Evolutionary conservation across 2,888 invertebrate species (phyloP).

Genomic region (Metopia argyrocephala): DNA sequence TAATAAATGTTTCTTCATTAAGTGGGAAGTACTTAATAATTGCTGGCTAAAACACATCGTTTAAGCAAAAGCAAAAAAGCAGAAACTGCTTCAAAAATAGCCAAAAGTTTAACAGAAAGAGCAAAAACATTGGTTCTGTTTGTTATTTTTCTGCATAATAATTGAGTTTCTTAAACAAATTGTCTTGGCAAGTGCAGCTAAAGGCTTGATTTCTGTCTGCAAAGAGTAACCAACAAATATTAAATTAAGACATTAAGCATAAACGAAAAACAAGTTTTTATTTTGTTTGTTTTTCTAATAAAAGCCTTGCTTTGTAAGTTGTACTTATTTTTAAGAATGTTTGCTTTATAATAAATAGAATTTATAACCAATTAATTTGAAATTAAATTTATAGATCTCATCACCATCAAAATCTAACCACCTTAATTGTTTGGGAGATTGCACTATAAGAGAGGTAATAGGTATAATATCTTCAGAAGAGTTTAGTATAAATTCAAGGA

Average conservation of each 20-base stretch:
- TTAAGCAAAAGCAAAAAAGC: not conserved
- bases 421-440: too few relatives aligned
- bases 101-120: not conserved
- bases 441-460: too few relatives aligned
- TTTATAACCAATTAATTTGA: too few relatives aligned
- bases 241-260: slow-evolving; percentile 50
- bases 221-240: not conserved
- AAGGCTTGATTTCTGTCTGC: slow-evolving; percentile 29
- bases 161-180: slow-evolving; percentile 45
- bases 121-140: not conserved
- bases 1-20: slow-evolving; percentile 58
- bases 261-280: too few relatives aligned
- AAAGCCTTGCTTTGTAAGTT: too few relatives aligned
- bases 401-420: too few relatives aligned
- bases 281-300: too few relatives aligned
- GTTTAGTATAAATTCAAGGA: too few relatives aligned
- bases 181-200: slow-evolving; percentile 55
- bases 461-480: too few relatives aligned
- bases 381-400: too few relatives aligned
- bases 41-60: slow-evolving; percentile 37
- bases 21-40: slow-evolving; percentile 60
- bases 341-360: too few relatives aligned
- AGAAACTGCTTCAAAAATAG: not conserved
- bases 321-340: too few relatives aligned
- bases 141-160: slow-evolving; percentile 46